Percentiles rank a stretch among this genome's conserved stretches.
phyloP scores from a whole-genome alignment of 2,797 vertebrate species.

The Sparidentex hasta region DNA sequence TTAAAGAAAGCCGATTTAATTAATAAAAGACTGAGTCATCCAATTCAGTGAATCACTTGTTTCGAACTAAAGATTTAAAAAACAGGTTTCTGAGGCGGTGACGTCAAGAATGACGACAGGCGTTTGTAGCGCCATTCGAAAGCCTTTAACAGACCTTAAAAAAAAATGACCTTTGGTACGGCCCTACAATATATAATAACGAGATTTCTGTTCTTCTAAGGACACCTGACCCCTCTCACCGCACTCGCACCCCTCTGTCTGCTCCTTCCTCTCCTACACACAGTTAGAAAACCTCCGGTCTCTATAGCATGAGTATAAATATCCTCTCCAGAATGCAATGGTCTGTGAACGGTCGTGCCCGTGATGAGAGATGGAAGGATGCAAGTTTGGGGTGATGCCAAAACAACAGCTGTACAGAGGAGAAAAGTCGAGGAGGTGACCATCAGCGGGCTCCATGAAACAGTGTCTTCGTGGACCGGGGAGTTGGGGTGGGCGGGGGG shows the following conservation, averaged over 20 bases:
- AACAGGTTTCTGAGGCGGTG: too few species aligned
- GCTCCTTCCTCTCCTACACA: neutral
- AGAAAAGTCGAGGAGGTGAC: constrained; percentile 26
- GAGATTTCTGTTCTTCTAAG: neutral
- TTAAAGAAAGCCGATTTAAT: too few species aligned
- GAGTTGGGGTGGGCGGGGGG: constrained; percentile 23
- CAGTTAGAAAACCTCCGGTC: neutral
- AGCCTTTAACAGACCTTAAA: too few species aligned
- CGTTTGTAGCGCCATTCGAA: too few species aligned
- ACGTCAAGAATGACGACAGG: too few species aligned
- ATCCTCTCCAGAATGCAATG: constrained; percentile 59
- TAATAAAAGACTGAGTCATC: too few species aligned
- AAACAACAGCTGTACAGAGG: constrained; percentile 43
- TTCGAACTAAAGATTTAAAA: too few species aligned
- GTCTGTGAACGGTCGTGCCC: too few species aligned
- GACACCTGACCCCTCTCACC: constrained; percentile 9
- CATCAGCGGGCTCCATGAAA: constrained; percentile 19
- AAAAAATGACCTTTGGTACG: too few species aligned
- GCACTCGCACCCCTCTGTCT: neutral
- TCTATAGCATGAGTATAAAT: constrained; percentile 58
- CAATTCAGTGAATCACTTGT: too few species aligned
- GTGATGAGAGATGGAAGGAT: constrained; percentile 55
- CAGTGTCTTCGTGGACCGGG: constrained; percentile 7
- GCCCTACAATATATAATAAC: neutral
- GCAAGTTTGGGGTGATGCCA: constrained; percentile 39